A percentile compares a stretch with the other conserved stretches of the same genome.
phyloP scores from a whole-genome alignment of 2,113 vertebrate genomes.

The Melanotaenia duboulayi region DNA sequence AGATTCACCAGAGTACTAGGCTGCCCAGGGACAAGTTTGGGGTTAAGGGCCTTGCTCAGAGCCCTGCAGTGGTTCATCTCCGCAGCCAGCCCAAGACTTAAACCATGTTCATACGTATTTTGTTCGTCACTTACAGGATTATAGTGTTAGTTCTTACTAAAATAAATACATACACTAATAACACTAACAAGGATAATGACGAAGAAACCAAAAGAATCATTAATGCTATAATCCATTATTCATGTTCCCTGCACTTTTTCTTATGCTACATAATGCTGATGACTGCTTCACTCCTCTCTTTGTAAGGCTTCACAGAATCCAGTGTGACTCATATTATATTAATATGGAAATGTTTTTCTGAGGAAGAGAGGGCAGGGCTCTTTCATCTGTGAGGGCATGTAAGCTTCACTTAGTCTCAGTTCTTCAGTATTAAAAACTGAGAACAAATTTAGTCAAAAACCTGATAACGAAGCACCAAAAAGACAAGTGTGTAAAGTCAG shows the following conservation, averaged over 20 bases:
- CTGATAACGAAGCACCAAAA: constrained; percentile 40
- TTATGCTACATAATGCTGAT: constrained; percentile 12
- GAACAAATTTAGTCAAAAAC: constrained; percentile 32
- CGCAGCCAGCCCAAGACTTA: too few relatives aligned
- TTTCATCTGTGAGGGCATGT: constrained; percentile 44
- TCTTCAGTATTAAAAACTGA: constrained; percentile 27
- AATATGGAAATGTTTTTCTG: constrained; percentile 44
- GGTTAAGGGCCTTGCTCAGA: too few relatives aligned
- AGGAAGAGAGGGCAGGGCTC: constrained; percentile 30
- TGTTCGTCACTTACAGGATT: neutral
- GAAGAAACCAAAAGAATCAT: constrained; percentile 19
- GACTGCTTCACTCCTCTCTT: constrained; percentile 29
- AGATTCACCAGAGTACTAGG: too few relatives aligned
- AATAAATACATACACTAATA: neutral
- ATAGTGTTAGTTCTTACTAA: neutral
- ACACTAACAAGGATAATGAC: neutral
- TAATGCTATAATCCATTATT: constrained; percentile 29
- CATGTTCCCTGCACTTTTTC: constrained; percentile 17
- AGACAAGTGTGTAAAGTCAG: constrained; percentile 1
- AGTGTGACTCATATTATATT: constrained; percentile 44
- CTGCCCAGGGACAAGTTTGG: too few relatives aligned
- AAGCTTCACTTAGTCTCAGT: constrained; percentile 26
- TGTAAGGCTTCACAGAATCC: constrained; percentile 40
- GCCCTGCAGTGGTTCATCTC: too few relatives aligned
- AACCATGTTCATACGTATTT: too few relatives aligned